Percentiles rank a stretch among this genome's conserved stretches.
Conservation (phyloP, 2,797 vertebrate species). For the Sparidentex hasta region DNA sequence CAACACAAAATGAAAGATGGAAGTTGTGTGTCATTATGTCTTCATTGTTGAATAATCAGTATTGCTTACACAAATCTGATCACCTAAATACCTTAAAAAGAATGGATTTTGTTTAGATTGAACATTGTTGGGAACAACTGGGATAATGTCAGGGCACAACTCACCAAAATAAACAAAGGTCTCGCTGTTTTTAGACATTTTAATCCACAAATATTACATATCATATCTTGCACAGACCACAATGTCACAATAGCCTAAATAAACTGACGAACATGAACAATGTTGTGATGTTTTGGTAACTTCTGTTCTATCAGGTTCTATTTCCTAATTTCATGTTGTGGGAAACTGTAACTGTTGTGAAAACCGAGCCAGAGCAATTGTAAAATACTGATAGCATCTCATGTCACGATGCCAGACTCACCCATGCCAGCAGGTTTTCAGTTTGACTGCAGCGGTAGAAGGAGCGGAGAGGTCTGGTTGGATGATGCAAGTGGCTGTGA, state of each 20-base stretch:
- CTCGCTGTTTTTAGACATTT: too few species aligned
- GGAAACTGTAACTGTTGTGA: background rate
- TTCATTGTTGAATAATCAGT: too few species aligned
- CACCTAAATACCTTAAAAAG: too few species aligned
- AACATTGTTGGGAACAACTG: too few species aligned
- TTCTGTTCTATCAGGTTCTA: background rate
- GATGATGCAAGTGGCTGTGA: slow-evolving; percentile 95
- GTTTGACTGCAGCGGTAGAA: slow-evolving; percentile 92
- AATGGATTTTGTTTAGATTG: too few species aligned
- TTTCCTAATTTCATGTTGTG: background rate
- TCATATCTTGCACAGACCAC: background rate
- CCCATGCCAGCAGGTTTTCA: slow-evolving; percentile 96
- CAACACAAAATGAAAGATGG: too few species aligned
- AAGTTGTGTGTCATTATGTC: too few species aligned
- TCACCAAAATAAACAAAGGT: too few species aligned
- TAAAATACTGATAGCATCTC: background rate
- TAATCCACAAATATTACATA: too few species aligned
- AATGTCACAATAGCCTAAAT: background rate
- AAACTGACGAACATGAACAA: background rate
- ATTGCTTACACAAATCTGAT: too few species aligned
- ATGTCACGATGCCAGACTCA: slow-evolving; percentile 76
- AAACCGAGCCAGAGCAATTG: background rate
- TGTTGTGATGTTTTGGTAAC: background rate
- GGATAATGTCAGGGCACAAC: too few species aligned
- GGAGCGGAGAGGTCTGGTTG: slow-evolving; percentile 91